These are phyloP conservation scores for Aphidius gifuensis DNA, from an alignment of 1,140 invertebrate species.

Conservation along the genomic window DNA sequence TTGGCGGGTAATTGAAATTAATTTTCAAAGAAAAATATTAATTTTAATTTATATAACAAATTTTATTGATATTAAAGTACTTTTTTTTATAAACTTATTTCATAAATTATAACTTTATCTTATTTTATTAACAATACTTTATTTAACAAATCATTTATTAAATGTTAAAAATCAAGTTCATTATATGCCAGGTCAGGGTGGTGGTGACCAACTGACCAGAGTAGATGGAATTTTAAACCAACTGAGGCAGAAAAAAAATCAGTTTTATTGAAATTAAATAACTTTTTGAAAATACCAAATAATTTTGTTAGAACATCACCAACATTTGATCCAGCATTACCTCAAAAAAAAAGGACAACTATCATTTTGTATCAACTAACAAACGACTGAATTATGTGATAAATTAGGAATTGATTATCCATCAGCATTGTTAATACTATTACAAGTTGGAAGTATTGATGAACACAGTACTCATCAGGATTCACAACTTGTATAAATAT, in stretches of 20 bases:
- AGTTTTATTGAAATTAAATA: slow-evolving; percentile 65
- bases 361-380: slow-evolving; percentile 68
- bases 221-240: slow-evolving; percentile 75
- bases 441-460: slow-evolving; percentile 21
- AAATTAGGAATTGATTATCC: slow-evolving; percentile 78
- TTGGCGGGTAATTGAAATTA: too few species aligned
- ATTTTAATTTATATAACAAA: too few species aligned
- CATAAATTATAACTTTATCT: too few species aligned
- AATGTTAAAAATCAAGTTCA: slow-evolving; percentile 66
- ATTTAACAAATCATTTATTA: slow-evolving; percentile 84
- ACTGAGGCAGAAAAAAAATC: slow-evolving; percentile 69
- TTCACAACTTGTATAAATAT: too few species aligned
- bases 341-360: slow-evolving; percentile 34
- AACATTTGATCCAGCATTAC: slow-evolving; percentile 57
- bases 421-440: slow-evolving; percentile 49
- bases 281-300: slow-evolving; percentile 65
- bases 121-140: slow-evolving; percentile 68
- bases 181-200: slow-evolving; percentile 77
- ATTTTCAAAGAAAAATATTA: too few species aligned
- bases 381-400: slow-evolving; percentile 80
- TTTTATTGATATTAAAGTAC: slow-evolving; percentile 15
- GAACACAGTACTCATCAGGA: neutral
- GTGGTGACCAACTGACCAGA: slow-evolving; percentile 48
- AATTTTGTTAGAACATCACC: slow-evolving; percentile 76
- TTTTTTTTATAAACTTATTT: too few species aligned